Evolutionary conservation across 2,797 vertebrate genomes (phyloP), one percentile per base, ranked within the genome.

Genomic region (Hypotaenidia philippensis): DNA sequence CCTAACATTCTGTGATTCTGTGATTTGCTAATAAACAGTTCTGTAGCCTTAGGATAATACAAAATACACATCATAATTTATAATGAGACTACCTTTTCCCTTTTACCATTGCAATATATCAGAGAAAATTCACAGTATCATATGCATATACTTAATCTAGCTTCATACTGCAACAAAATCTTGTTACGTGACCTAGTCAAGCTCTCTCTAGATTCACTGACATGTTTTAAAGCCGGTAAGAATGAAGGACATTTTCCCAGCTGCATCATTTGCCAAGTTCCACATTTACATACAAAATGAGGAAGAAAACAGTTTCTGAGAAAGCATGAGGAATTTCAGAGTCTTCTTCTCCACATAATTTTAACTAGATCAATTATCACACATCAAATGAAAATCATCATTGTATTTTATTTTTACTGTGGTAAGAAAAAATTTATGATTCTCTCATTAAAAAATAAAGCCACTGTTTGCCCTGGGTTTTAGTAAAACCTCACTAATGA

Each of bases 381-480:
- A 75, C 13, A 0, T 50, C 60, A 90, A 77, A 77, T 16, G n/a
- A 83, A 83, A 83, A 38, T 2, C 23, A 75, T 47, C 55, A 41
- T 32, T 76, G 15, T 49, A 68, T 65, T 94, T 78, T 83, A 82
- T 64, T 84, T 93, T 89, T 59, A 47, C 9, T n/a, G 10, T 5
- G 57, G 29, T 15, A 65, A 8, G n/a, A 82, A 87, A 82, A 72
- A 85, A 65, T 7, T 44, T 20, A n/a, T 34, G 44, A 76, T 25
- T 36, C 17, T 31, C 21, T 69, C 66, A 77, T 85, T 83, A 80
- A 84, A 90, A 95, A 91, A 88, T 52, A 71, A 92, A 93, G 31
- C 29, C 14, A 40, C 10, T 34, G 9, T 92, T 76, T 70, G 32
- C 14, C 34, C 55, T 47, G 61, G 29, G 32, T 87, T 93, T 89